phyloP scores from a whole-genome alignment of 2,797 vertebrate species.

The Gobionotothen gibberifrons region DNA sequence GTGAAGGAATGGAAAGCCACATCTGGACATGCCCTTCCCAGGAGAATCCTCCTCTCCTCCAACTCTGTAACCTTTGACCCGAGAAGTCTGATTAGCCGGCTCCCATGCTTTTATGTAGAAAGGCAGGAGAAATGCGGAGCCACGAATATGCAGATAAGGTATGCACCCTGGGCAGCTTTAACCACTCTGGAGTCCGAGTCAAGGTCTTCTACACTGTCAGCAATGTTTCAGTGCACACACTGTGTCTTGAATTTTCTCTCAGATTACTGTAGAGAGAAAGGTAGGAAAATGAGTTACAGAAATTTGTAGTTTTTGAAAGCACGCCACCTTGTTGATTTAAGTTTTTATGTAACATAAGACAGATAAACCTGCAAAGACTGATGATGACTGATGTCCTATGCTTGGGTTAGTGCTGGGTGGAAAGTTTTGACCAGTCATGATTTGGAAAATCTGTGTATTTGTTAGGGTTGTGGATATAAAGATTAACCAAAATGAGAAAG shows the following conservation, averaged over 20 bases:
- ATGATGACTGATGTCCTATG: too few relatives aligned
- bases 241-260: slow-evolving; percentile 24
- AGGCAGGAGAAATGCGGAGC: slow-evolving; percentile 73
- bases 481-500: too few relatives aligned
- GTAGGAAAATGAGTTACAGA: slow-evolving; percentile 7
- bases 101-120: slow-evolving; percentile 68
- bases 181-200: slow-evolving; percentile 55
- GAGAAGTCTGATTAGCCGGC: slow-evolving; percentile 74
- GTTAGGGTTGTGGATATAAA: too few relatives aligned
- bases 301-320: slow-evolving; percentile 8
- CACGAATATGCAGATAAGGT: slow-evolving; percentile 77
- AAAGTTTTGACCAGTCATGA: too few relatives aligned
- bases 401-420: background rate
- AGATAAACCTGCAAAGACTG: background rate
- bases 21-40: slow-evolving; percentile 71
- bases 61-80: slow-evolving; percentile 71
- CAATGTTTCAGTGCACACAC: slow-evolving; percentile 45
- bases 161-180: slow-evolving; percentile 61
- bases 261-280: slow-evolving; percentile 3
- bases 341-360: background rate
- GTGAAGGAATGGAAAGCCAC: slow-evolving; percentile 53
- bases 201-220: slow-evolving; percentile 73
- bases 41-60: slow-evolving; percentile 61
- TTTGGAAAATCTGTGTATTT: too few relatives aligned
- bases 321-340: background rate